Evolutionary conservation across 2,113 vertebrate genomes (phyloP).

Genomic region (Cyanocitta stelleri): DNA sequence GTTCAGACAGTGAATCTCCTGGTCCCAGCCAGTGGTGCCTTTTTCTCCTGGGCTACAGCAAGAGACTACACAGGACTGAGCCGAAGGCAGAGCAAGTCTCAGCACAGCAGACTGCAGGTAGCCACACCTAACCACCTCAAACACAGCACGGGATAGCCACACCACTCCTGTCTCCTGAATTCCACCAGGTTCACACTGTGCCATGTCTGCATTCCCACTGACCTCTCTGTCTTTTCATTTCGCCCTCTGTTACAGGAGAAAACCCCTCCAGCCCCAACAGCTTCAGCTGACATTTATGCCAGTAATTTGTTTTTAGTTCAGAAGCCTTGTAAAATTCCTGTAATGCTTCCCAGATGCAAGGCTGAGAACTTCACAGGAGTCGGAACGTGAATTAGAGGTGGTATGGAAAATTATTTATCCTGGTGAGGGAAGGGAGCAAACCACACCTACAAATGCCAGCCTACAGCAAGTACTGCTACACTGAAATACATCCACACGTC

Average conservation of each 20-base stretch:
- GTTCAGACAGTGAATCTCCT: background rate
- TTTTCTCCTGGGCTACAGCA: background rate
- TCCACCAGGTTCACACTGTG: fast-evolving
- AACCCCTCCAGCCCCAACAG: background rate
- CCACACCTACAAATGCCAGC: background rate
- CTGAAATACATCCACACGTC: fast-evolving
- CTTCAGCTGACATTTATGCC: background rate
- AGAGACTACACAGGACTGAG: fast-evolving
- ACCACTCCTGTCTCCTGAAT: background rate
- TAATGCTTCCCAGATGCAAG: slow-evolving; percentile 5
- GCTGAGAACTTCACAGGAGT: background rate
- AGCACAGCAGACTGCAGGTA: background rate
- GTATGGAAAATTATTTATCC: background rate
- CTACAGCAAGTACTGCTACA: background rate
- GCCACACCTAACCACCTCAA: background rate
- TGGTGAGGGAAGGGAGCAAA: background rate
- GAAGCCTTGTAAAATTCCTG: background rate
- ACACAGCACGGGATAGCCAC: background rate
- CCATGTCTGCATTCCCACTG: background rate
- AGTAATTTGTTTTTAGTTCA: background rate
- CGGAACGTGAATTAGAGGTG: background rate
- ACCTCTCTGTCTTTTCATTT: background rate
- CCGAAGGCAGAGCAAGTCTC: background rate
- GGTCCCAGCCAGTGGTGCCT: background rate
- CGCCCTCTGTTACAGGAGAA: background rate